These are phyloP conservation scores for Pristis pectinata DNA, from an alignment of 2,797 vertebrate species.

Conservation along the genomic window DNA sequence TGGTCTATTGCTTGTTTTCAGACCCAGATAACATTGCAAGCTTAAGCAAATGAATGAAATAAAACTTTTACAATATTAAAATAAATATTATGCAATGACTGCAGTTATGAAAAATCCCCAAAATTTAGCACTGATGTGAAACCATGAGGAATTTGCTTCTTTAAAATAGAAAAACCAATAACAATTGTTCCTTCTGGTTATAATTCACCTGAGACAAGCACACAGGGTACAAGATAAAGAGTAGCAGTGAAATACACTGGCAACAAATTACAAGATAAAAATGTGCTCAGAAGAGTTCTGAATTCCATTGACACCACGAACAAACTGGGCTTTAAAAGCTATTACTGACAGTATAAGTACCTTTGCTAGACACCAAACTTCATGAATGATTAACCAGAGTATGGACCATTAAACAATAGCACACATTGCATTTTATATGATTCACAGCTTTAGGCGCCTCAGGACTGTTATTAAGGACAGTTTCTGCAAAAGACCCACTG, in stretches of 20 bases:
- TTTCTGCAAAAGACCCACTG: background rate
- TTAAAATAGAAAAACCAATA: constrained; percentile 7
- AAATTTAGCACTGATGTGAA: background rate
- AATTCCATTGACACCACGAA: background rate
- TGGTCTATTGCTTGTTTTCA: background rate
- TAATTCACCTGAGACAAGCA: background rate
- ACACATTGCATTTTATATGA: background rate
- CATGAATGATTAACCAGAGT: constrained; percentile 29
- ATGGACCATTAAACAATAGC: constrained; percentile 20
- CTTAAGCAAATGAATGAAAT: background rate
- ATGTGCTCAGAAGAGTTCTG: background rate
- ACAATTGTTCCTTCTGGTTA: background rate
- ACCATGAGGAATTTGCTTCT: background rate
- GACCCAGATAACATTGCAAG: background rate
- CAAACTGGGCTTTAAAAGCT: background rate
- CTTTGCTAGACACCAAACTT: constrained; percentile 19
- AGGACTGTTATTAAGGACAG: background rate
- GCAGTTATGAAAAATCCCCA: background rate
- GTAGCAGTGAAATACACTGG: background rate
- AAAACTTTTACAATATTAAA: background rate
- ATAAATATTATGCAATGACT: too few species aligned
- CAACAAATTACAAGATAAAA: background rate
- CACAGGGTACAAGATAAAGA: background rate
- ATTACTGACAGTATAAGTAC: constrained; percentile 9
- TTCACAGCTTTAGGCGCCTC: background rate